These are phyloP conservation scores for Parnassius glacialis DNA, from an alignment of 2,888 invertebrate species.

Conservation along the genomic window DNA sequence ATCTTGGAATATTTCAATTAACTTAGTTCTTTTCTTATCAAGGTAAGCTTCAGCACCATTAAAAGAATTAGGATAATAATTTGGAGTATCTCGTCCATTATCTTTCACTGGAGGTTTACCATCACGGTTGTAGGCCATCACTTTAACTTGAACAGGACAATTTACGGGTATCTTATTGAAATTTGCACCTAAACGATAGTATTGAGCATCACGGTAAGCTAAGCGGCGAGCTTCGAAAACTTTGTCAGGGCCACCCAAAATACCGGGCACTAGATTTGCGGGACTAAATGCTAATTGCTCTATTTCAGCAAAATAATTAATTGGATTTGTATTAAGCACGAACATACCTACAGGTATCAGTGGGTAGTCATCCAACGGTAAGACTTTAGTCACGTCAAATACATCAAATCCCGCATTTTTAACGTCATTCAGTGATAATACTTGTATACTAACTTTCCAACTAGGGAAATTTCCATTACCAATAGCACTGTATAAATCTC, in stretches of 20 bases:
- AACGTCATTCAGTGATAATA: slow-evolving; percentile 90
- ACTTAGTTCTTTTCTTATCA: slow-evolving; percentile 74
- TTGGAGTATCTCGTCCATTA: slow-evolving; percentile 93
- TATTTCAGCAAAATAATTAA: slow-evolving; percentile 94
- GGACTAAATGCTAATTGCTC: slow-evolving; percentile 95
- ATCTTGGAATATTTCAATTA: slow-evolving; percentile 82
- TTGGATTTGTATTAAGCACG: slow-evolving; percentile 91
- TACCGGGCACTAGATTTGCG: slow-evolving; percentile 92
- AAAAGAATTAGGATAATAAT: slow-evolving; percentile 97
- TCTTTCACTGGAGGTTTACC: slow-evolving; percentile 87
- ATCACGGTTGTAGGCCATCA: slow-evolving; percentile 91
- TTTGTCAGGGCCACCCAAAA: slow-evolving; percentile 94
- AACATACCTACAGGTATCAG: slow-evolving; percentile 90
- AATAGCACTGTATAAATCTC: slow-evolving; percentile 93
- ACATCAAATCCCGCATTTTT: slow-evolving; percentile 89
- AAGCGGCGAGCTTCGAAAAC: slow-evolving; percentile 92
- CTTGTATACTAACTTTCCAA: slow-evolving; percentile 89
- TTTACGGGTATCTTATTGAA: slow-evolving; percentile 95
- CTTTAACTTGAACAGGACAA: slow-evolving; percentile 87
- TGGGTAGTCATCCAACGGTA: slow-evolving; percentile 89
- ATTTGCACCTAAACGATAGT: slow-evolving; percentile 92
- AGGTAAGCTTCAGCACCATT: slow-evolving; percentile 87
- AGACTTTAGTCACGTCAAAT: slow-evolving; percentile 93
- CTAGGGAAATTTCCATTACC: slow-evolving; percentile 84
- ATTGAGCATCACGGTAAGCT: slow-evolving; percentile 93